phyloP scores from a whole-genome alignment of 2,113 vertebrate genomes.

The Vimba vimba region DNA sequence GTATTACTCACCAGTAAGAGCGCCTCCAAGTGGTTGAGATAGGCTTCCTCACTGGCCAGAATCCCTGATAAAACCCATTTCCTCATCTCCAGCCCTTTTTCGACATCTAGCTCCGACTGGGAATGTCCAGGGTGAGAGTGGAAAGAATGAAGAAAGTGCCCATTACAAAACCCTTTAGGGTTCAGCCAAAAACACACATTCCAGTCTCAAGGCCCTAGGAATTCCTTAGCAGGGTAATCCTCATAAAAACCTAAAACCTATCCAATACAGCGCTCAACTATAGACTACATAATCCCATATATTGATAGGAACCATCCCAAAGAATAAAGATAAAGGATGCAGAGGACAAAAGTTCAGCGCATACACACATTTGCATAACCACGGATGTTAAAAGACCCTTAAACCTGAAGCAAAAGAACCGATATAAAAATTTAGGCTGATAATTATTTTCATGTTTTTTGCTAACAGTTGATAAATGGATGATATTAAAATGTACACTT shows the following conservation, averaged over 20 bases:
- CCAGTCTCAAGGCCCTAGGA: background rate
- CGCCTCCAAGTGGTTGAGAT: conserved; percentile 94
- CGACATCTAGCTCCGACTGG: conserved; percentile 92
- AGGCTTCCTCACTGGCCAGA: conserved; percentile 93
- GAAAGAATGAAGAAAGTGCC: background rate
- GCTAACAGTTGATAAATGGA: too few species aligned
- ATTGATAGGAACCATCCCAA: background rate
- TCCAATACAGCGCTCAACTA: background rate
- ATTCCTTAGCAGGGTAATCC: conserved; percentile 12
- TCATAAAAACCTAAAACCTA: background rate
- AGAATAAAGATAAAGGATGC: background rate
- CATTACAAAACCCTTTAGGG: background rate
- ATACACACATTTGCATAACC: background rate
- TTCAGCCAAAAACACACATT: conserved; percentile 26
- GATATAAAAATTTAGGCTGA: too few species aligned
- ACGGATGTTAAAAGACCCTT: conserved; percentile 20
- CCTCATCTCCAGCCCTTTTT: conserved; percentile 98
- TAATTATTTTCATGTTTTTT: too few species aligned
- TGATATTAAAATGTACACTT: too few species aligned
- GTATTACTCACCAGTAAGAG: conserved; percentile 86
- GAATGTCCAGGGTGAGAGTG: conserved; percentile 19
- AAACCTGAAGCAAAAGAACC: background rate
- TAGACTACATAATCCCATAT: background rate
- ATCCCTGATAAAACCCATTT: conserved; percentile 98
- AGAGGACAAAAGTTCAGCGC: background rate